A percentile compares a stretch with the other conserved stretches of the same genome.
Conservation (phyloP, 2,797 vertebrate genomes). For the Novumbra hubbsi region DNA sequence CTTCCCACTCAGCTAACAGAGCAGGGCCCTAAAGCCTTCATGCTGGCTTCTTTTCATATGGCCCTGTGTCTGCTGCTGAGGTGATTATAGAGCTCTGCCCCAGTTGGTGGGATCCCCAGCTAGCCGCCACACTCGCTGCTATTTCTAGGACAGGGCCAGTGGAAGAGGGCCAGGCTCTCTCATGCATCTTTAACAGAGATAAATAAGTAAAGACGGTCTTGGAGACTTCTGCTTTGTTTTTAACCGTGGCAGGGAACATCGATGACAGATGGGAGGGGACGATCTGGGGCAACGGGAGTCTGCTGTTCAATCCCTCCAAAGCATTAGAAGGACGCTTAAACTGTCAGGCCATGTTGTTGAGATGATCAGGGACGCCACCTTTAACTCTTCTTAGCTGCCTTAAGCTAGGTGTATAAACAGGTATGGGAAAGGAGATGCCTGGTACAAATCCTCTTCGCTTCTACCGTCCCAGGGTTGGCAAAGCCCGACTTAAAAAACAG, state of each 20-base stretch:
- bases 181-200: conserved; percentile 52
- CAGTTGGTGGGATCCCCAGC: not conserved
- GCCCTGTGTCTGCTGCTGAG: not conserved
- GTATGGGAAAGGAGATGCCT: not conserved
- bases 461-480: not conserved
- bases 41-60: conserved; percentile 1
- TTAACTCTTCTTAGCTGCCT: conserved; percentile 18
- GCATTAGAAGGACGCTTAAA: conserved; percentile 1
- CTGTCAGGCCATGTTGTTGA: not conserved
- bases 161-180: conserved; percentile 26
- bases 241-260: conserved; percentile 17
- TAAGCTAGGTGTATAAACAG: conserved; percentile 11
- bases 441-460: not conserved
- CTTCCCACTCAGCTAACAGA: conserved; percentile 3
- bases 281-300: conserved; percentile 21
- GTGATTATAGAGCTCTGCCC: not conserved
- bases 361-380: conserved; percentile 17
- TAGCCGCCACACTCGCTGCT: conserved; percentile 15
- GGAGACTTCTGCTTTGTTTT: conserved; percentile 35
- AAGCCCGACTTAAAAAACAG: not conserved
- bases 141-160: conserved; percentile 42
- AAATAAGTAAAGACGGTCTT: conserved; percentile 47
- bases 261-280: conserved; percentile 38
- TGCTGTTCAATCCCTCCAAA: conserved; percentile 1
- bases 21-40: conserved; percentile 8